Base-by-base conservation (phyloP, 2,113 vertebrate genomes). In the Aphyosemion australe region DNA sequence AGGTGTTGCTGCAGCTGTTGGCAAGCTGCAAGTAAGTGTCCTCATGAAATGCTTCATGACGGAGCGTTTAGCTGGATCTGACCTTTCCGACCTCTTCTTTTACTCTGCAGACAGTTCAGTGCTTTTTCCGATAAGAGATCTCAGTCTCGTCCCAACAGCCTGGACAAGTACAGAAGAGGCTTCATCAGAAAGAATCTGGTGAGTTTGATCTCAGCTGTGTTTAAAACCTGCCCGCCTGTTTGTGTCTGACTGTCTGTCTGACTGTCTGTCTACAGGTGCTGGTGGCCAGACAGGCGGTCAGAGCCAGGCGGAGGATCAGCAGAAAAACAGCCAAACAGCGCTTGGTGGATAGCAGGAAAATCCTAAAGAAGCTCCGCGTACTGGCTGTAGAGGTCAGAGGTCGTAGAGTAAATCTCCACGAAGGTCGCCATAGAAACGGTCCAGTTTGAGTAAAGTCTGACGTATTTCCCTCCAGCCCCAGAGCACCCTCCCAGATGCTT, bases 11-110 rank as follows among this genome's bases (percentile, higher is more conserved):
- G 64, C 95, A 96, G 74, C 92, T 98, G 78, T 88, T 97, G 71
- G 93, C 92, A 61, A 93, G 94, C 53, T 96, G 94, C 93, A 96
- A 95, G 97, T 97, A 74, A 81, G 93, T 65, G 5, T 12, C 15
- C 6, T 6, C 15, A 10, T 39, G 39, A 37, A 59, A 47, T 42
- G 6, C 16, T 59, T 12, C 0, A 42, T n/a, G 5, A 2, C 2
- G 32, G 8, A 14, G 9, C 19, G 13, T 55, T 57, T 48, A 18
- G 13, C 12, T 65, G 9, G 11, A 10, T 37, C 53, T 43, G 55
- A 20, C 12, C 10, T 49, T 42, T 56, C 16, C 2, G 13, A 14
- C 54, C 9, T 16, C 13, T 43, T 7, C 21, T 15, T 6, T 18
- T 43, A 13, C 16, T 54, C 69, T 79, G 54, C 83, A 98, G 96